Base-by-base conservation (phyloP, 1,140 invertebrate genomes). In the Aphaenogaster ashmeadi region DNA sequence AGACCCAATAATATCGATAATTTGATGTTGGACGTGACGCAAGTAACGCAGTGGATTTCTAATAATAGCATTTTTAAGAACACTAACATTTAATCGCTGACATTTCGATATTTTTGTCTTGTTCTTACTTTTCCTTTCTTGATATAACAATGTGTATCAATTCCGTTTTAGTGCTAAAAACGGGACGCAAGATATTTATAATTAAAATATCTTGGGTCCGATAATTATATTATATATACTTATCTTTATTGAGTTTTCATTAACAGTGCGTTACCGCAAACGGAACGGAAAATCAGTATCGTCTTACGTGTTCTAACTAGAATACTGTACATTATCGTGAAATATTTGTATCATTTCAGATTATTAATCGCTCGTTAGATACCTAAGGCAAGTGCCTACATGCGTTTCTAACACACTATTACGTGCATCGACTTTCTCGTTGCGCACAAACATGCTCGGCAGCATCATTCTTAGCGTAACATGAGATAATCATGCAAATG, bases 1-100 rank as follows among this genome's bases (percentile, higher is more conserved):
- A 87, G 75, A 88, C 52, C 80, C 64, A 66, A 86, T 86, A 72
- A 87, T 87, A 92, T 93, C 91, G 67, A 88, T 88, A 13, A 54
- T 6, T n/a, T 41, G 27, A 58, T 21, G 75, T 67, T 56, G n/a
- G 21, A 64, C 54, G n/a, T 33, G 18, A 84, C 50, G 78, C 85
- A 58, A 54, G 50, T 80, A 88, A 62, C 33, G 33, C 72, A 80
- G 27, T 89, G 74, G 85, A 87, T 91, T 87, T 67, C 44, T 85
- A 85, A 75, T 8, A 6, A 78, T 56, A 74, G 18, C 13, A 44
- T 56, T 86, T 52, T 50, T 15, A 18, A 58, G 3, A 86, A 86
- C 15, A 15, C 9, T 3, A 56, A 44, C 2, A n/a, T 66, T 27
- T 44, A 64, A 60, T 50, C 33, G n/a, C n/a, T 33, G 15, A 44